These are phyloP conservation scores for Anarrhichthys ocellatus DNA, from an alignment of 2,113 vertebrate genomes.

Conservation along the genomic window DNA sequence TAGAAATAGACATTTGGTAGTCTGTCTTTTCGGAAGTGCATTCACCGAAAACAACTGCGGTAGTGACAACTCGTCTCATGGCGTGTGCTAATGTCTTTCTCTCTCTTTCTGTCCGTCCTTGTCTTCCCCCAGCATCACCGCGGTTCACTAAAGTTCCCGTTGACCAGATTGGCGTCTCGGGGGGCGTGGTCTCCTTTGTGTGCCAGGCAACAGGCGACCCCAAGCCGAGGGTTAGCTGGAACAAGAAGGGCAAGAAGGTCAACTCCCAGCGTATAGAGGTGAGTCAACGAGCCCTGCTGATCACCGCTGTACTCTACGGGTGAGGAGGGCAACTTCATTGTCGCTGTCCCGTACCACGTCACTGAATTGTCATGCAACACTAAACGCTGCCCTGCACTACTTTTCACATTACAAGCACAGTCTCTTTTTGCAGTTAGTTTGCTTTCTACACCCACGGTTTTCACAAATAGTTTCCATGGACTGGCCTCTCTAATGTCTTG, in stretches of 20 bases:
- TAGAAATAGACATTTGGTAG: conserved; percentile 24
- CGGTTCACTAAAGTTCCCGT: conserved; percentile 93
- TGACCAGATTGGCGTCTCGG: conserved; percentile 96
- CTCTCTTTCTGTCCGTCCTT: background rate
- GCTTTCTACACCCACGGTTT: conserved; percentile 20
- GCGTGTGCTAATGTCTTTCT: conserved; percentile 20
- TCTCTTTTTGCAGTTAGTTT: background rate
- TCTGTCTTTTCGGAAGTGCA: conserved; percentile 49
- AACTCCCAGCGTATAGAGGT: conserved; percentile 99
- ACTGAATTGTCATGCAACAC: background rate
- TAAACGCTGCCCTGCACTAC: background rate
- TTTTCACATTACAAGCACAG: background rate
- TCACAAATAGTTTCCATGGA: conserved; percentile 33
- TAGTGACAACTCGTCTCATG: conserved; percentile 9
- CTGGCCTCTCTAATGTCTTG: conserved; percentile 20
- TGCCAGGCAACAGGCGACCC: conserved; percentile 96
- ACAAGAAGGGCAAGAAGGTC: conserved; percentile 98
- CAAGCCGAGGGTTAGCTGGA: conserved; percentile 96
- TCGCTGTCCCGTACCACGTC: background rate
- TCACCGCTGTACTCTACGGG: conserved; percentile 1
- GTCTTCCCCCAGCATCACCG: conserved; percentile 78
- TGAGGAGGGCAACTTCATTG: background rate
- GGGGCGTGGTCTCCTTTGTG: conserved; percentile 98
- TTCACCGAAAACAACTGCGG: conserved; percentile 37
- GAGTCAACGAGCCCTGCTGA: conserved; percentile 36